Percentiles rank a stretch among this genome's conserved stretches.
Evolutionary conservation across 1,140 invertebrate genomes (phyloP).

Genomic region (Temnothorax curvispinosus): DNA sequence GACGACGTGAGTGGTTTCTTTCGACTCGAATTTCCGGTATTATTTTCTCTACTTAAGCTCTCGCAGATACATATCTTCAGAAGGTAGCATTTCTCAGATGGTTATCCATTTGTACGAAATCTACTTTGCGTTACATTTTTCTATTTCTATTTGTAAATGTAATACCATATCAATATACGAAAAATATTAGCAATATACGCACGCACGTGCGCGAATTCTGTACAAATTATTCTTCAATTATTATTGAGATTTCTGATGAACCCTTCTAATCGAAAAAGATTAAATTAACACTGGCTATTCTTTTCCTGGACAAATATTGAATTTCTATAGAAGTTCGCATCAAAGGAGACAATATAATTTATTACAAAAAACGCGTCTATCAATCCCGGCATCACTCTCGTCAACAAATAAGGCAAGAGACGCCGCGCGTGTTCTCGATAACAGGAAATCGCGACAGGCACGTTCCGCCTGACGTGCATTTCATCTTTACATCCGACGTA

Average conservation of each 20-base stretch:
- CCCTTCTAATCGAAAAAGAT: background rate
- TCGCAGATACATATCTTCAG: slow-evolving; percentile 40
- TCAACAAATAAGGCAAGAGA: slow-evolving; percentile 72
- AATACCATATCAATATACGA: background rate
- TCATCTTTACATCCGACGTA: slow-evolving; percentile 65
- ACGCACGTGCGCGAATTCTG: background rate
- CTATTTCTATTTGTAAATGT: background rate
- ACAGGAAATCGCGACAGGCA: slow-evolving; percentile 66
- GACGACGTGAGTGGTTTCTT: slow-evolving; percentile 49
- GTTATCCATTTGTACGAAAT: background rate
- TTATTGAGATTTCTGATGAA: background rate
- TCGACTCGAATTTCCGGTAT: slow-evolving; percentile 54
- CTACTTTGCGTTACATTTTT: background rate
- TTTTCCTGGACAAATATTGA: background rate
- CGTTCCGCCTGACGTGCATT: slow-evolving; percentile 59
- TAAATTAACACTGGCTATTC: background rate
- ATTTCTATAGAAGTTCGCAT: slow-evolving; percentile 48
- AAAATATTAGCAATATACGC: background rate
- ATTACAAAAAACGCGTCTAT: slow-evolving; percentile 49
- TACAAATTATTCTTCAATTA: background rate
- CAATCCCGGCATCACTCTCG: slow-evolving; percentile 48
- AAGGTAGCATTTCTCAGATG: background rate
- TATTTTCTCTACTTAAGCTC: slow-evolving; percentile 45
- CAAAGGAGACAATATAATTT: background rate
- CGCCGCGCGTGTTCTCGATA: slow-evolving; percentile 36